Evolutionary conservation across 2,888 invertebrate genomes (phyloP).

Genomic region (Gandaritis pyraliata): DNA sequence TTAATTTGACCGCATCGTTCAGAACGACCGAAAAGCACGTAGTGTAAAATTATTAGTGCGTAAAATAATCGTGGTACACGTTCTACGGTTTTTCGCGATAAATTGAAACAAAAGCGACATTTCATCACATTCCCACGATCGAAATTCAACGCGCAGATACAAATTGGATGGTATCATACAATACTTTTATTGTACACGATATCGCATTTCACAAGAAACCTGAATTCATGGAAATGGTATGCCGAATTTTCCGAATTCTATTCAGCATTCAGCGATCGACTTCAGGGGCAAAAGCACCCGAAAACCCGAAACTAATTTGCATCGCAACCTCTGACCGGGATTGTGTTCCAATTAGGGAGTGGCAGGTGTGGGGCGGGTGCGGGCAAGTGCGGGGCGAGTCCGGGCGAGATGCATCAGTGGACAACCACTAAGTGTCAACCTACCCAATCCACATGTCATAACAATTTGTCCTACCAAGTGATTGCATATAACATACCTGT

Average conservation of each 20-base stretch:
- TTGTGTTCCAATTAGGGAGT: slow-evolving; percentile 42
- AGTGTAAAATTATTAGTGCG: no score
- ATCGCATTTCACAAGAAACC: slow-evolving; percentile 28
- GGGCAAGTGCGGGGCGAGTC: slow-evolving; percentile 11
- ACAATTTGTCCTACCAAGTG: neutral
- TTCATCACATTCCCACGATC: slow-evolving; percentile 16
- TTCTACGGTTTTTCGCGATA: neutral
- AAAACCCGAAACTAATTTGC: slow-evolving; percentile 40
- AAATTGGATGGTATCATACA: slow-evolving; percentile 32
- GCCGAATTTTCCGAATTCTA: slow-evolving; percentile 34
- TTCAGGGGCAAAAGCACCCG: slow-evolving; percentile 27
- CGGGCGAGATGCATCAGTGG: slow-evolving; percentile 4
- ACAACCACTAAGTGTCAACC: no score
- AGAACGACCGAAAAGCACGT: no score
- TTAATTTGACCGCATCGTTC: no score
- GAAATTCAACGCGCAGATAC: slow-evolving; percentile 30
- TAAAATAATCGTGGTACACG: no score
- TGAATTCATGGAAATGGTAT: slow-evolving; percentile 28
- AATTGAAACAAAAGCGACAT: slow-evolving; percentile 7
- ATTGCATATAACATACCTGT: neutral
- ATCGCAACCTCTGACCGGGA: slow-evolving; percentile 37
- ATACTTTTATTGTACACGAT: slow-evolving; percentile 29
- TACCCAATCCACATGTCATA: no score
- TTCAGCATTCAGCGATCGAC: slow-evolving; percentile 34
- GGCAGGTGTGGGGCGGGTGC: slow-evolving; percentile 15